Evolutionary conservation across 2,888 invertebrate genomes (phyloP), one percentile per base, ranked within the genome.

Genomic region (Ditylenchus weischeri): DNA sequence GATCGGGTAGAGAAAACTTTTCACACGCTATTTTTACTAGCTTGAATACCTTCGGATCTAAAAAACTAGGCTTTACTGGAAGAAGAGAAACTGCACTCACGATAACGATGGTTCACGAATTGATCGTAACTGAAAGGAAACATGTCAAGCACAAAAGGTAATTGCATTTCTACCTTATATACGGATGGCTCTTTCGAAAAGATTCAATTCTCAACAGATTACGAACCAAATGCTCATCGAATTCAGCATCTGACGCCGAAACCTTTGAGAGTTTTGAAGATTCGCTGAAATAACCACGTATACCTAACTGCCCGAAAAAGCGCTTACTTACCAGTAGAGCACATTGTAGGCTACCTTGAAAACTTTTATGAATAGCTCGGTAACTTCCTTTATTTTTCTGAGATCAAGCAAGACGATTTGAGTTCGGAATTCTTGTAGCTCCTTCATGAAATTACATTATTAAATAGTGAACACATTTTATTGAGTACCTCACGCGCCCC

Each of bases 91-190:
- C n/a, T n/a, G n/a, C n/a, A n/a, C 38, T 38, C 11, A 38, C 38
- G 77, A 63, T 73, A 80, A 21, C 75, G 76, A 68, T 80, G 80
- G 10, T 77, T 67, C 71, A 80, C 80, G 72, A 79, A 79, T 66
- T 78, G 75, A 36, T 79, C 78, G 69, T 76, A 80, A 59, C 78
- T 77, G 66, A 64, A 74, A 64, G n/a, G n/a, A n/a, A n/a, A n/a
- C n/a, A n/a, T n/a, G n/a, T n/a, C n/a, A 51, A 51, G 13, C 10
- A 51, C 8, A 7, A 21, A 21, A 51, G 13, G 19, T 8, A 23
- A 6, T 21, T 51, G 51, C n/a, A n/a, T n/a, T n/a, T n/a, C n/a
- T n/a, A n/a, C 19, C 19, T 21, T 7, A 13, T 6, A 21, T 15
- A n/a, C 19, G 13, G 51, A 13, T 51, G 13, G 6, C 7, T 6